These are phyloP conservation scores for Orthonyx spaldingii DNA, from an alignment of 2,113 vertebrate species.

Conservation along the genomic window DNA sequence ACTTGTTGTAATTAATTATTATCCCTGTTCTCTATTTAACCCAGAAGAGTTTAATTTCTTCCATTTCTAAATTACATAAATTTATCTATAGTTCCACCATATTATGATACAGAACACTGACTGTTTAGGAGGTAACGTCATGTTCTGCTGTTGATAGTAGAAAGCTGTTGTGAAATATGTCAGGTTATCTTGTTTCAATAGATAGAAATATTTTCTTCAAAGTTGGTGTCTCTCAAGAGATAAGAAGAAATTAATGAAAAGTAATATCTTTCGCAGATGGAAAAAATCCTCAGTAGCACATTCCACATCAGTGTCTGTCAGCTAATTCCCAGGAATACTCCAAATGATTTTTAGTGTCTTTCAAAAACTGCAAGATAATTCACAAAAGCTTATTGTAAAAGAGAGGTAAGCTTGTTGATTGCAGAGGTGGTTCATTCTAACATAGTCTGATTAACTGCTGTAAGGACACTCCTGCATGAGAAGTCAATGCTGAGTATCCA, in stretches of 20 bases:
- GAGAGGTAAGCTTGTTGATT: background rate
- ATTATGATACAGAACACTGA: background rate
- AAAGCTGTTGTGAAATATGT: background rate
- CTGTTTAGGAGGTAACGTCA: background rate
- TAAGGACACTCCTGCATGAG: background rate
- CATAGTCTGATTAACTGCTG: background rate
- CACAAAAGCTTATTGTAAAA: background rate
- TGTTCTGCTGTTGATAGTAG: background rate
- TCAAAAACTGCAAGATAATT: background rate
- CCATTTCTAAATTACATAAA: background rate
- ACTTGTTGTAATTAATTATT: background rate
- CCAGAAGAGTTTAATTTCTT: background rate
- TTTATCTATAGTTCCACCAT: background rate
- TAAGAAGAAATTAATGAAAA: background rate
- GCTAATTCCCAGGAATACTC: background rate
- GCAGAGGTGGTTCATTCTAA: background rate
- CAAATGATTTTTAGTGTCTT: background rate
- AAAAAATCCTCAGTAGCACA: background rate
- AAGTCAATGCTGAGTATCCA: background rate
- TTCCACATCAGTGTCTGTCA: background rate
- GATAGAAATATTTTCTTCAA: background rate
- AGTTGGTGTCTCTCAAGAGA: background rate
- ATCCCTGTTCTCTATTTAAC: background rate
- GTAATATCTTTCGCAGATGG: background rate
- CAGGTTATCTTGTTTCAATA: background rate